phyloP scores from a whole-genome alignment of 37 sponge, comb jelly and placozoan species.

The Petrosia ficiformis region DNA sequence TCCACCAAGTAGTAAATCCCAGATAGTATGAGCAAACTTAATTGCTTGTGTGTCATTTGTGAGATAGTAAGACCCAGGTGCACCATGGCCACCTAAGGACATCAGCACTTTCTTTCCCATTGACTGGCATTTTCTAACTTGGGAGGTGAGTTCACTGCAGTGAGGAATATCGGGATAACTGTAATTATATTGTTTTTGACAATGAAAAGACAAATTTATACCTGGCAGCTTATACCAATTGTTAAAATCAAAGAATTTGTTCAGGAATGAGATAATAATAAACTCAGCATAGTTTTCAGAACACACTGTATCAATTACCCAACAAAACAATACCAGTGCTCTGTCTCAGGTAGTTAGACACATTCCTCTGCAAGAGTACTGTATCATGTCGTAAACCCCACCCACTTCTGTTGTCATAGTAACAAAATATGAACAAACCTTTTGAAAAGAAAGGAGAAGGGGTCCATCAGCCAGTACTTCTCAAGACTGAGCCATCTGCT shows the following conservation, averaged over 20 bases:
- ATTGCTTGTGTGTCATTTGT: neutral
- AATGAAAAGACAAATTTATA: neutral
- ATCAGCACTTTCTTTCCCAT: neutral
- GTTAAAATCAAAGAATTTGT: neutral
- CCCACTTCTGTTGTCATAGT: too few species aligned
- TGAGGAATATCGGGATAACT: neutral
- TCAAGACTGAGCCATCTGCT: neutral
- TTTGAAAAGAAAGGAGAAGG: too few species aligned
- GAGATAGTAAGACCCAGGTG: neutral
- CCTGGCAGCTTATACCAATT: neutral
- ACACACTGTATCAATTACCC: too few species aligned
- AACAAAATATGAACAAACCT: too few species aligned
- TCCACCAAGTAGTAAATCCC: neutral
- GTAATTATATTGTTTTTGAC: neutral
- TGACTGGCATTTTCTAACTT: neutral
- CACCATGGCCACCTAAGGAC: neutral
- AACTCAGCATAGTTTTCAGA: too few species aligned
- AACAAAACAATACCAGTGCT: too few species aligned
- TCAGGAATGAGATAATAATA: neutral
- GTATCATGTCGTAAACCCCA: too few species aligned
- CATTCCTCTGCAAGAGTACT: too few species aligned
- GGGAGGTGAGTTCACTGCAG: neutral
- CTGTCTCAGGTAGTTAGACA: too few species aligned
- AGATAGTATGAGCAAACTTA: neutral
- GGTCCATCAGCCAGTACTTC: too few species aligned